Conservation (phyloP, 1,140 invertebrate species). For the Octopus bimaculoides region DNA sequence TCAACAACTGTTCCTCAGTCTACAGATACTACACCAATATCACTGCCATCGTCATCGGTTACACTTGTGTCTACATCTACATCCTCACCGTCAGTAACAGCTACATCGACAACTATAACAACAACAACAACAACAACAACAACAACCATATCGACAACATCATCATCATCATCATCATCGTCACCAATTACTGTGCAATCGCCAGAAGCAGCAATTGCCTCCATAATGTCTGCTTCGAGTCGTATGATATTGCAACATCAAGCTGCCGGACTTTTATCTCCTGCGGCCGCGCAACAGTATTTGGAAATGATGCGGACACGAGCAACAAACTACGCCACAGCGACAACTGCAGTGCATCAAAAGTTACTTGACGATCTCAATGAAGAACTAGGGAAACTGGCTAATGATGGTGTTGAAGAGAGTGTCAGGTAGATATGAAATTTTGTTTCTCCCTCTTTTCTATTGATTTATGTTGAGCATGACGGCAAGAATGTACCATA, state of each 20-base stretch:
- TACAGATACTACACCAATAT: too few relatives aligned
- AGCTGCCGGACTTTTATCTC: neutral
- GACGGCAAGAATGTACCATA: too few relatives aligned
- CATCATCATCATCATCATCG: neutral
- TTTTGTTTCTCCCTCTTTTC: too few relatives aligned
- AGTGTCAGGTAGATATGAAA: neutral
- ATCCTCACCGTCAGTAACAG: neutral
- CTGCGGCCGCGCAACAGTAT: neutral
- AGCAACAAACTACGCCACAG: slow-evolving; percentile 5
- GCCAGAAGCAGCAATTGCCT: neutral
- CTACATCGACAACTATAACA: neutral
- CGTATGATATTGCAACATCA: neutral
- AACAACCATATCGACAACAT: neutral
- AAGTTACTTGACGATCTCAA: slow-evolving; percentile 3
- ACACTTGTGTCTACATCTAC: neutral
- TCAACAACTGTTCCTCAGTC: too few relatives aligned
- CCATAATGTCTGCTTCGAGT: neutral
- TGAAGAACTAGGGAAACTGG: slow-evolving; percentile 1
- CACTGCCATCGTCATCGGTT: neutral
- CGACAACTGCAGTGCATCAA: neutral
- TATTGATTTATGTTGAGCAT: too few relatives aligned
- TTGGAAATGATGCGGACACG: slow-evolving; percentile 5
- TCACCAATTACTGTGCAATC: neutral
- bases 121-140: neutral
- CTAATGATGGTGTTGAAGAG: slow-evolving; percentile 1